Percentiles rank a stretch among this genome's conserved stretches.
phyloP scores from a whole-genome alignment of 2,113 vertebrate species.

The Semnornis frantzii region DNA sequence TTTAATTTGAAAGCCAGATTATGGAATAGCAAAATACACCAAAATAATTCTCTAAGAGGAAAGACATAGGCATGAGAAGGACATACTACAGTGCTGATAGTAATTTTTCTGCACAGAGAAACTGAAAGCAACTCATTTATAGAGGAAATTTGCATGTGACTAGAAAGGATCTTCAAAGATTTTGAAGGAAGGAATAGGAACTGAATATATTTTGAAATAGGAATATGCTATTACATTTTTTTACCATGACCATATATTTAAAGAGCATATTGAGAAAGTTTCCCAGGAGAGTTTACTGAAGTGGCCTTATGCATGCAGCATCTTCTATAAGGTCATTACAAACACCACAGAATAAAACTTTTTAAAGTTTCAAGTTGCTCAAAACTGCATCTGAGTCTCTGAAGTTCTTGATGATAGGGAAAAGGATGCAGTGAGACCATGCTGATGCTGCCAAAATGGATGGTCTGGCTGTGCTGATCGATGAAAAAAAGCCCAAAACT shows the following conservation, averaged over 20 bases:
- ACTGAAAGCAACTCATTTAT: neutral
- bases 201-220: neutral
- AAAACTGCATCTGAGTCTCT: neutral
- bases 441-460: neutral
- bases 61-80: neutral
- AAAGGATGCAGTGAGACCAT: neutral
- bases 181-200: neutral
- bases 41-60: neutral
- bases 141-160: neutral
- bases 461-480: neutral
- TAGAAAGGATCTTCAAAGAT: neutral
- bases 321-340: neutral
- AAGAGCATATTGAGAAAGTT: neutral
- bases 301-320: neutral
- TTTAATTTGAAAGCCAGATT: neutral
- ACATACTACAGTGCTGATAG: neutral
- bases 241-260: neutral
- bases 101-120: neutral
- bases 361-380: neutral
- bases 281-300: neutral
- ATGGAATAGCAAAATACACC: neutral
- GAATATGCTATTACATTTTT: neutral
- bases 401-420: neutral
- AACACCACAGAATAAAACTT: neutral
- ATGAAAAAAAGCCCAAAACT: neutral